Conservation (phyloP, 2,113 vertebrate species). For the Climacteris rufus region DNA sequence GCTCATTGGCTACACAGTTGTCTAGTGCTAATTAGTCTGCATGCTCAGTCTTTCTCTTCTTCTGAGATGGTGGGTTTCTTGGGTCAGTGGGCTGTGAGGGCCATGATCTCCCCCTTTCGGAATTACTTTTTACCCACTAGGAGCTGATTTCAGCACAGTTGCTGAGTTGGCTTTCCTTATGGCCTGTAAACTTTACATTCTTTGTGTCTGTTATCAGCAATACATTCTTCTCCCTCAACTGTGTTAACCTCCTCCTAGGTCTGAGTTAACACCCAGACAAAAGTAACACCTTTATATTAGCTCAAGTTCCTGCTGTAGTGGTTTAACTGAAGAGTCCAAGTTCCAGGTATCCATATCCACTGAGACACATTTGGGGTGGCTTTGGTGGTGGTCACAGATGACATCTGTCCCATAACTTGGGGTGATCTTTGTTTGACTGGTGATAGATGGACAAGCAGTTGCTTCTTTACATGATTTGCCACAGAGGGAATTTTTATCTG, state of each 20-base stretch:
- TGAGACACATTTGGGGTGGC: rapidly evolving
- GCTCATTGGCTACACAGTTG: too few relatives aligned
- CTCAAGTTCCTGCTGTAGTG: neutral
- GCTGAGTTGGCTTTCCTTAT: neutral
- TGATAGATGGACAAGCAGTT: neutral
- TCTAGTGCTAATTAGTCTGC: neutral
- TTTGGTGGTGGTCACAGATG: neutral
- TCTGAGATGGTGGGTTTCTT: neutral
- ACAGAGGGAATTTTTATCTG: neutral
- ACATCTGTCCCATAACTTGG: neutral
- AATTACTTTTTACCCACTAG: neutral
- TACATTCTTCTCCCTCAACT: neutral
- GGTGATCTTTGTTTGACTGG: neutral
- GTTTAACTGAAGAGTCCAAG: neutral
- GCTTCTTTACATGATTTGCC: neutral
- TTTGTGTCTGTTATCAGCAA: neutral
- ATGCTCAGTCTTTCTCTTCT: neutral
- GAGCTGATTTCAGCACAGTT: neutral
- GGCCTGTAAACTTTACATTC: neutral
- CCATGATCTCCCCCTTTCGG: rapidly evolving
- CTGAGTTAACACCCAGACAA: neutral
- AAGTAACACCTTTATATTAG: neutral
- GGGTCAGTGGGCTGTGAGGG: neutral
- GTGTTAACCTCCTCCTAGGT: too few relatives aligned
- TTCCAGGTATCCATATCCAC: neutral